These are phyloP conservation scores for Thymelicus lineola DNA, from an alignment of 2,888 invertebrate genomes.

Conservation along the genomic window DNA sequence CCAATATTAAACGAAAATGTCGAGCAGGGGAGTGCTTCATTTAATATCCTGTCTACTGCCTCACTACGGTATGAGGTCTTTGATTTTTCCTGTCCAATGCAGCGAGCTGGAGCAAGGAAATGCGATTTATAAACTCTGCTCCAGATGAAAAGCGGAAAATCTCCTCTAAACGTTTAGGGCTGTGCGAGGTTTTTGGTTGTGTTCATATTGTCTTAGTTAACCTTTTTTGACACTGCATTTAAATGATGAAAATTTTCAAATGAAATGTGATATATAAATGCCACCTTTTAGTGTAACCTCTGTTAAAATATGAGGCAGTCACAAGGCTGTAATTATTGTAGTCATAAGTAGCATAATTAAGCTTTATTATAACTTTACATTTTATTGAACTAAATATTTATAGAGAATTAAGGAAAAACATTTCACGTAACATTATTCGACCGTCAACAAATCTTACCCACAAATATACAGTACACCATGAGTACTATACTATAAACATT, in stretches of 20 bases:
- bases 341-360: no score
- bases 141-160: conserved; percentile 25
- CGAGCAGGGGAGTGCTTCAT: not conserved
- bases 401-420: no score
- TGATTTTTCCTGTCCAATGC: conserved; percentile 10
- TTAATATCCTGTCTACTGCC: conserved; percentile 2
- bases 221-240: not conserved
- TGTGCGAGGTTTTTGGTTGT: not conserved
- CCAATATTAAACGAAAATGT: no score
- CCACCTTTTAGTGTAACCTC: conserved; percentile 4
- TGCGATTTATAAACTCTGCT: conserved; percentile 22
- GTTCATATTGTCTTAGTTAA: not conserved
- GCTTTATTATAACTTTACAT: no score
- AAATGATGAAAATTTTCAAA: conserved; percentile 9
- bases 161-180: conserved; percentile 19
- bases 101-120: conserved; percentile 11
- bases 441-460: no score
- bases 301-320: no score
- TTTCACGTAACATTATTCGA: no score
- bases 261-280: no score
- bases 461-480: no score
- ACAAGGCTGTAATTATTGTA: no score
- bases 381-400: no score
- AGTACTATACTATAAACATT: no score
- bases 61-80: not conserved